Evolutionary conservation across 2,888 invertebrate genomes (phyloP).

Genomic region (Punctoribates punctum): DNA sequence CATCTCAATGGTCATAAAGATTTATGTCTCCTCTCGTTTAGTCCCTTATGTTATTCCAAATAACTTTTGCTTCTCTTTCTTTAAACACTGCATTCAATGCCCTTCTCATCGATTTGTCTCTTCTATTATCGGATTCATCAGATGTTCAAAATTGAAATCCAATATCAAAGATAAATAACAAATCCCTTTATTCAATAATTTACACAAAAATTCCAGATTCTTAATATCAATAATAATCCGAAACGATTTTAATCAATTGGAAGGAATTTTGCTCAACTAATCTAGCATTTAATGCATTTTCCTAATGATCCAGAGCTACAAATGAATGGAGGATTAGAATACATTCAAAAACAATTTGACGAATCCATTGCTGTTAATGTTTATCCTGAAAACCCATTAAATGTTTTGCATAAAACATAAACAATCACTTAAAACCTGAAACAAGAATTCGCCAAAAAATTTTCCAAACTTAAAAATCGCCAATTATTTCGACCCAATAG

Average conservation of each 20-base stretch:
- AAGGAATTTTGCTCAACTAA: too few species aligned
- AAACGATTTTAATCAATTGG: too few species aligned
- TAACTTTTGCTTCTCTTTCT: neutral
- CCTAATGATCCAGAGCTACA: neutral
- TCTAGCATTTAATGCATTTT: too few species aligned
- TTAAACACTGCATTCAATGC: neutral
- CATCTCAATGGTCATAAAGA: neutral
- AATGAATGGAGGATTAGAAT: neutral
- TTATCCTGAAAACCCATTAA: neutral
- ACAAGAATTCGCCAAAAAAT: neutral
- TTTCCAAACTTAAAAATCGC: neutral
- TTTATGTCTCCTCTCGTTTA: neutral
- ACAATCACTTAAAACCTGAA: neutral
- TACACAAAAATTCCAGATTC: too few species aligned
- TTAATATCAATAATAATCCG: too few species aligned
- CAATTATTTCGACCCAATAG: too few species aligned
- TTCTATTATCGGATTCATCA: neutral
- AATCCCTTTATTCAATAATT: too few species aligned
- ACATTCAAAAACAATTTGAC: neutral
- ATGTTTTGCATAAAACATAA: slow-evolving; percentile 5
- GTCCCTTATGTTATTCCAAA: neutral
- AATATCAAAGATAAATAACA: too few species aligned
- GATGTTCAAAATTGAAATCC: too few species aligned
- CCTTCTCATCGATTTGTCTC: neutral
- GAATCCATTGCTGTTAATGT: neutral